These are phyloP conservation scores for Himalopsyche kuldschensis DNA, from an alignment of 2,888 invertebrate species.

Conservation along the genomic window DNA sequence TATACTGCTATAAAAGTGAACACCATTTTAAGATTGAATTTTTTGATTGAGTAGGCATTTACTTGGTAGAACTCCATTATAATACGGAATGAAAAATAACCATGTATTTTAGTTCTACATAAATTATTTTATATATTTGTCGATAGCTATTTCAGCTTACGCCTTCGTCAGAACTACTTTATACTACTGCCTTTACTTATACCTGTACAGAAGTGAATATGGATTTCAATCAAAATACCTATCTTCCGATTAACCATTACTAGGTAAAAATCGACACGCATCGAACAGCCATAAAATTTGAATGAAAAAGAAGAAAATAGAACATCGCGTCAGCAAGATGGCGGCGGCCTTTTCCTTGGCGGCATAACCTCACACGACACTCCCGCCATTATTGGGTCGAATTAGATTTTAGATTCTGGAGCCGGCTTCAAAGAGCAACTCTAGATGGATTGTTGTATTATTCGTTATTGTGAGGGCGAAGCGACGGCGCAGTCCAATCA, in stretches of 20 bases:
- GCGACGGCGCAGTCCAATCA: neutral
- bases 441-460: neutral
- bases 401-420: neutral
- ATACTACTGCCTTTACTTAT: no score
- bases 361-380: neutral
- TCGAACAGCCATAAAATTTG: neutral
- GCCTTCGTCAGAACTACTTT: no score
- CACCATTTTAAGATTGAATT: no score
- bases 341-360: neutral
- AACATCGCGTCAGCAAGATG: neutral
- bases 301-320: neutral
- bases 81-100: no score
- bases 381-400: neutral
- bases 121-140: no score
- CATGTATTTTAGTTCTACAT: no score
- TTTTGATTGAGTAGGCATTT: no score
- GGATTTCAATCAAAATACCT: no score
- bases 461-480: neutral
- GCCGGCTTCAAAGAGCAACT: neutral
- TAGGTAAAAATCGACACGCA: neutral
- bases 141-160: no score
- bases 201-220: no score
- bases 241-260: neutral
- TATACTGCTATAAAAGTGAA: no score
- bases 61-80: no score